Evolutionary conservation across 2,113 vertebrate species (phyloP), one percentile per base, ranked within the genome.

Genomic region (Erythrocebus patas): DNA sequence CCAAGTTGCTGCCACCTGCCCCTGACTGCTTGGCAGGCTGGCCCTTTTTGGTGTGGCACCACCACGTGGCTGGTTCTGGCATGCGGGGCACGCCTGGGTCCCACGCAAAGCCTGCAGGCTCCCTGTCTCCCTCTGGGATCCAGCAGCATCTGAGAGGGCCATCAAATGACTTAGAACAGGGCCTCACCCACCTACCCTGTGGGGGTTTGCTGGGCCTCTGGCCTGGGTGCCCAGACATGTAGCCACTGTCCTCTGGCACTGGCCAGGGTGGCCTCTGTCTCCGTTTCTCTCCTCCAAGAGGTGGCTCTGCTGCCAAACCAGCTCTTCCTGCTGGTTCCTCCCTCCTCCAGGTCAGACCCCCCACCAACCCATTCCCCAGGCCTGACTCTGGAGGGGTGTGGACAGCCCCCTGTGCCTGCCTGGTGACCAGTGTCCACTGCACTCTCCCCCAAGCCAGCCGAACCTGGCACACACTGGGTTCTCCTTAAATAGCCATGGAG

Each of bases 141-240:
- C 61, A 93, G 83, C 0, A 6, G 43, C 25, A 13, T 27, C 40
- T 45, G 20, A 16, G 52, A 23, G 17, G 25, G 14, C 48, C 18
- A 8, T n/a, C 25, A 25, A 72, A 13, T 50, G 48, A 38, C 48
- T 50, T 50, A 43, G 79, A 96, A 55, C 18, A 20, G 13, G 55
- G 59, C 18, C 5, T 40, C 2, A 0, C 1, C 76, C 57, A 25
- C 4, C 38, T 1, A 6, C 40, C 30, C 2, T 13, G 20, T 14
- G 32, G 64, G 18, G 4, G 10, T 30, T 35, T 6, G 32, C 40
- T 17, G 25, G 25, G 25, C 55, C 13, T 43, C 80, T 43, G 55
- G 8, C 59, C 40, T 43, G 17, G 10, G 6, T 32, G 27, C 25
- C 10, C 6, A 50, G 70, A 23, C 35, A 5, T 64, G 75, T 2